Evolutionary conservation across 2,797 vertebrate genomes (phyloP).

Genomic region (Crocodylus rhombifer): DNA sequence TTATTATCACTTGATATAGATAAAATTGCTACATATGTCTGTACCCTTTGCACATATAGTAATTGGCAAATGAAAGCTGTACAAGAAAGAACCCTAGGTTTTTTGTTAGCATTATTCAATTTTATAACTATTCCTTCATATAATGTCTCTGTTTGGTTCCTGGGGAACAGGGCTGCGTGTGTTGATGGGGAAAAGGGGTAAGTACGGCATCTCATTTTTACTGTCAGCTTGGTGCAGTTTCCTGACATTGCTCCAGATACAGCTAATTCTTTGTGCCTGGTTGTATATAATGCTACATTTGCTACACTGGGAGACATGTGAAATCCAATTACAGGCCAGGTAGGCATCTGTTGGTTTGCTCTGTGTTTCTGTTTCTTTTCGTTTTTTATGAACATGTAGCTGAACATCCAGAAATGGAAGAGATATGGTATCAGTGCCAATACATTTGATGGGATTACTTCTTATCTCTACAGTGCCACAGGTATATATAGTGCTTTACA

Average conservation of each 20-base stretch:
- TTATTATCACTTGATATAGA: no score
- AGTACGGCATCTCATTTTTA: neutral
- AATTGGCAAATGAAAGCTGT: constrained; percentile 48
- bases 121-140: neutral
- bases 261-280: constrained; percentile 70
- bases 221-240: constrained; percentile 28
- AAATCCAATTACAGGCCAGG: constrained; percentile 68
- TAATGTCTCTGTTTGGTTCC: neutral
- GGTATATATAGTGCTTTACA: neutral
- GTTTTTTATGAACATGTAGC: constrained; percentile 48
- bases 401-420: constrained; percentile 64
- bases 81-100: neutral
- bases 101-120: constrained; percentile 35
- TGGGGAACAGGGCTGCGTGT: neutral
- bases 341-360: constrained; percentile 69
- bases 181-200: neutral
- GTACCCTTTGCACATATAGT: constrained; percentile 34
- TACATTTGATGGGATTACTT: constrained; percentile 13
- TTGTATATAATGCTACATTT: constrained; percentile 58
- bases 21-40: no score
- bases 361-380: constrained; percentile 70
- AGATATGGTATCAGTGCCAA: constrained; percentile 23
- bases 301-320: constrained; percentile 53
- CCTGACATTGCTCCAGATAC: constrained; percentile 58
- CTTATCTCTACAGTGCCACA: neutral